A percentile compares a stretch with the other conserved stretches of the same genome.
phyloP scores from a whole-genome alignment of 30 jellyfish, hydroid and myxozoan genomes.

The Sanderia malayensis region DNA sequence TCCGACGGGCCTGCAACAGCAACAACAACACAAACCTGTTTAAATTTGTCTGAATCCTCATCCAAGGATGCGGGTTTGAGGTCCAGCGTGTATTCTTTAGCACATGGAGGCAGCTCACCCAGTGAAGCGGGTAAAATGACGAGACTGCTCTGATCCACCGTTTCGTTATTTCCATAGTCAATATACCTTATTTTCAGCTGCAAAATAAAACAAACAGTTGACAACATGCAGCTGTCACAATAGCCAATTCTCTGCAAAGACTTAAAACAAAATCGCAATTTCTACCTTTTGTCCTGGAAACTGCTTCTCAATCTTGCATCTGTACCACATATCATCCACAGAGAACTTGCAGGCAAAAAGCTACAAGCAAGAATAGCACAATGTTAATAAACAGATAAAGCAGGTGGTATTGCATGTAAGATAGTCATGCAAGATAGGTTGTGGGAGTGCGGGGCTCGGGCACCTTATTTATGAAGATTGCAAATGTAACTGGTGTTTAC shows the following conservation, averaged over 20 bases:
- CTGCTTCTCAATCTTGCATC: constrained; percentile 44
- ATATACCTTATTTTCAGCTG: constrained; percentile 58
- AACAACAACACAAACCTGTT: too few species aligned
- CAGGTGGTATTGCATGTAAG: too few species aligned
- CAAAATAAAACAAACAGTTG: too few species aligned
- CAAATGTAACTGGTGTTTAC: background rate
- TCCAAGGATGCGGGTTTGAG: constrained; percentile 21
- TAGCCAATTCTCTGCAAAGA: too few species aligned
- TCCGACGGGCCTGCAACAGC: too few species aligned
- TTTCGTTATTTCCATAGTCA: constrained; percentile 67
- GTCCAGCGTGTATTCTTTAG: constrained; percentile 30
- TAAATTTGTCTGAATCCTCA: constrained; percentile 34
- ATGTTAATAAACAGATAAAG: too few species aligned
- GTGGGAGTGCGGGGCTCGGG: too few species aligned
- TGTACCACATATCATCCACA: constrained; percentile 62
- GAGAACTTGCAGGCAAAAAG: constrained; percentile 56
- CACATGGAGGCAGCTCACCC: constrained; percentile 35
- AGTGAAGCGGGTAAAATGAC: constrained; percentile 44
- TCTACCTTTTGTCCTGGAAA: constrained; percentile 4
- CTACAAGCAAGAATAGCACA: too few species aligned
- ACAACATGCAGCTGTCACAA: too few species aligned
- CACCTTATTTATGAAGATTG: too few species aligned
- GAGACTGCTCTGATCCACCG: constrained; percentile 31
- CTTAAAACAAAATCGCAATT: too few species aligned
- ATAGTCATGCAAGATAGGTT: too few species aligned